These are phyloP conservation scores for Rhabdomys dilectus DNA, from an alignment of 2,113 vertebrate genomes.

Conservation along the genomic window DNA sequence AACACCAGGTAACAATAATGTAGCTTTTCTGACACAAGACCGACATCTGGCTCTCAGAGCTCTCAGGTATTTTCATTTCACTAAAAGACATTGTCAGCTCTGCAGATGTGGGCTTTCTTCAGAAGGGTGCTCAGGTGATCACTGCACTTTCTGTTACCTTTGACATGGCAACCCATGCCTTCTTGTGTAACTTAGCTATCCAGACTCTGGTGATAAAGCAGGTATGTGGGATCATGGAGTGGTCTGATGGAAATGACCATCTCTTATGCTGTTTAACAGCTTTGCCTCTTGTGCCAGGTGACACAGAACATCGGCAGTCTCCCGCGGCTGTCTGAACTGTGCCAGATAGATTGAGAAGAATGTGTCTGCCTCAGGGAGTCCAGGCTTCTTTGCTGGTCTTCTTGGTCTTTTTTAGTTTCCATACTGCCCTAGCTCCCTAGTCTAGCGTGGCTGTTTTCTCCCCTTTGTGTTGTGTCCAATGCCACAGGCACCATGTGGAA, in stretches of 20 bases:
- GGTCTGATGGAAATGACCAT: not conserved
- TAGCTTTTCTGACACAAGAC: constrained; percentile 53
- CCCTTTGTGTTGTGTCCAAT: not conserved
- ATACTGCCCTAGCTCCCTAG: not conserved
- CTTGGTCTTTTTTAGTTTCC: not conserved
- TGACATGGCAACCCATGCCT: not conserved
- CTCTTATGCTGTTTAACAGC: constrained; percentile 24
- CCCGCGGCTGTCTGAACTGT: not conserved
- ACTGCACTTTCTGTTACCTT: constrained; percentile 7
- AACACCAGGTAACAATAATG: constrained; percentile 90
- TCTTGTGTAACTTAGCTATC: constrained; percentile 15
- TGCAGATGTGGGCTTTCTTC: not conserved
- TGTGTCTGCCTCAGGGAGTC: not conserved
- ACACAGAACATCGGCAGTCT: not conserved
- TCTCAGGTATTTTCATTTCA: constrained; percentile 52
- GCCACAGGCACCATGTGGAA: not conserved
- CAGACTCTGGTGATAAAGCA: not conserved
- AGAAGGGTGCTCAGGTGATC: not conserved
- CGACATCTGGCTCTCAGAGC: not conserved
- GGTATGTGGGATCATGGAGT: not conserved
- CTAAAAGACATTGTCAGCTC: not conserved
- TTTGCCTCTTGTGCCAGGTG: not conserved
- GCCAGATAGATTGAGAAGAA: not conserved
- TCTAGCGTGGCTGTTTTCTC: not conserved
- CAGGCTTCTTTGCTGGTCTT: not conserved